Percentiles rank a stretch among this genome's conserved stretches.
These are phyloP conservation scores for Calosoma granatense DNA, from an alignment of 1,140 invertebrate genomes.

Conservation along the genomic window DNA sequence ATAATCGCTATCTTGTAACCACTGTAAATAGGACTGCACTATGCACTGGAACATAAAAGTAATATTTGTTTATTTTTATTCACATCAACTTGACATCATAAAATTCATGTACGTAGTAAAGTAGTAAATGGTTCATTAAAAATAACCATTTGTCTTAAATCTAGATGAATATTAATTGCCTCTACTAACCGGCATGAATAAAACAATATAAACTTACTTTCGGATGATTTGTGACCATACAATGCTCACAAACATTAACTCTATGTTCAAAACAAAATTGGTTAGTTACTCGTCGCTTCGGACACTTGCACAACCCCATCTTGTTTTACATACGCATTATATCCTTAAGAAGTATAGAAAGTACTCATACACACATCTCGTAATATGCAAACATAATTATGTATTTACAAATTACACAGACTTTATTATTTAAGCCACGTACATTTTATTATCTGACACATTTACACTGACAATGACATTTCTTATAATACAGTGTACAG, in stretches of 20 bases:
- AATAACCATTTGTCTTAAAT: background rate
- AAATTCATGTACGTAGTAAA: no score
- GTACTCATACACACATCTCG: background rate
- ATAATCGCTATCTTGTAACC: slow-evolving; percentile 96
- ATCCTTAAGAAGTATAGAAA: background rate
- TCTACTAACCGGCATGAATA: no score
- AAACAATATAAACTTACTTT: slow-evolving; percentile 61
- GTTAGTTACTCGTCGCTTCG: slow-evolving; percentile 91
- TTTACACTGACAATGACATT: background rate
- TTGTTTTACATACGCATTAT: slow-evolving; percentile 16
- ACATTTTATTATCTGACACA: background rate
- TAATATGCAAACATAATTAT: background rate
- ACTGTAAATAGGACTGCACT: slow-evolving; percentile 93
- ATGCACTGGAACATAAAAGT: slow-evolving; percentile 79
- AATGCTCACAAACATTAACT: slow-evolving; percentile 97
- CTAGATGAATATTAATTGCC: background rate
- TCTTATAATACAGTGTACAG: no score
- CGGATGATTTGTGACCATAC: slow-evolving; percentile 90
- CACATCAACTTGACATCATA: no score
- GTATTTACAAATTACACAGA: background rate
- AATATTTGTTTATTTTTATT: no score
- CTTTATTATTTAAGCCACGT: slow-evolving; percentile 1
- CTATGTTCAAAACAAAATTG: slow-evolving; percentile 98
- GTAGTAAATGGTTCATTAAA: background rate
- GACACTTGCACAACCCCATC: slow-evolving; percentile 98